phyloP scores from a whole-genome alignment of 2,888 invertebrate genomes.

The Gonocerus acuteangulatus region DNA sequence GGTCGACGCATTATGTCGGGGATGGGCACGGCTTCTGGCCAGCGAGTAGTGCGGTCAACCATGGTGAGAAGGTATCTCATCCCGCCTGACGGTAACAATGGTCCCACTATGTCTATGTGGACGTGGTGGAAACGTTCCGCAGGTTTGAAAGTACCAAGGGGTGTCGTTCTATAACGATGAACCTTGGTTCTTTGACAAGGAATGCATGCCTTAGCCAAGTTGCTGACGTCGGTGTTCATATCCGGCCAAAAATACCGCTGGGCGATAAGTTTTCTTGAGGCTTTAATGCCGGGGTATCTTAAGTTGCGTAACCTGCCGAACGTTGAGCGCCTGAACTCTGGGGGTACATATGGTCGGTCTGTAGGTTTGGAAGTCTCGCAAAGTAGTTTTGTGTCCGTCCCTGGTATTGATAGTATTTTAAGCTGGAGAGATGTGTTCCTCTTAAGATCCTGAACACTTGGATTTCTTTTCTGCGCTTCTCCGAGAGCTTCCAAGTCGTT shows the following conservation, averaged over 20 bases:
- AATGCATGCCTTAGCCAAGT: conserved; percentile 40
- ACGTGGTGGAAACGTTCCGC: too few species aligned
- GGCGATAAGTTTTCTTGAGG: conserved; percentile 39
- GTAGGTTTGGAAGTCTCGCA: not conserved
- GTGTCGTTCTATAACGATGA: conserved; percentile 37
- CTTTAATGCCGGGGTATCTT: conserved; percentile 38
- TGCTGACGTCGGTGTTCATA: conserved; percentile 37
- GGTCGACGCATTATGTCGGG: too few species aligned
- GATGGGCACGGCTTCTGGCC: too few species aligned
- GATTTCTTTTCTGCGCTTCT: not conserved
- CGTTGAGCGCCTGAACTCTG: not conserved
- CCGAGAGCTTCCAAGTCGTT: not conserved
- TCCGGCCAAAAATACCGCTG: too few species aligned
- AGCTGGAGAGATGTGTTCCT: not conserved
- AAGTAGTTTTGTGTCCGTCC: not conserved
- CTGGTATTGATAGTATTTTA: not conserved
- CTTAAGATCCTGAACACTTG: not conserved
- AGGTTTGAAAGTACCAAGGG: conserved; percentile 35
- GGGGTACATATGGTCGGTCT: not conserved
- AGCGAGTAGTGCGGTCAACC: too few species aligned
- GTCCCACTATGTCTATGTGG: not conserved
- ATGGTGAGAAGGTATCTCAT: too few species aligned
- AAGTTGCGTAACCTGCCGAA: conserved; percentile 37
- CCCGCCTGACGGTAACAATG: not conserved
- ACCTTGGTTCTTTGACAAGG: conserved; percentile 41